Percentiles rank a stretch among this genome's conserved stretches.
Evolutionary conservation across 1,140 invertebrate species (phyloP).

Genomic region (Aporrectodea caliginosa): DNA sequence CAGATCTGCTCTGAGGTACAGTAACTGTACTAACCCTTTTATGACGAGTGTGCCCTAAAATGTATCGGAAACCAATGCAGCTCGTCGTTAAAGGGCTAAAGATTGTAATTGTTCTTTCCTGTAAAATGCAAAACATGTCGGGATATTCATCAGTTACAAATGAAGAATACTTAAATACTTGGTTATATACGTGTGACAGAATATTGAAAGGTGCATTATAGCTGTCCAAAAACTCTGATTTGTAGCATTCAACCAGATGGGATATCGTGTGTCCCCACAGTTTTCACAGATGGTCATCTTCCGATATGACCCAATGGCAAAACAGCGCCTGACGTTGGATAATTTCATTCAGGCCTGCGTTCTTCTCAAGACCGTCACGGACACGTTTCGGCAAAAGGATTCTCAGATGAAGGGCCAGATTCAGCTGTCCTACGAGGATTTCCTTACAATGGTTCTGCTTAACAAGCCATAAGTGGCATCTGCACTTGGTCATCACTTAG

Average conservation of each 20-base stretch:
- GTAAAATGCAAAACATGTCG: too few relatives aligned
- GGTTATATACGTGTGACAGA: background rate
- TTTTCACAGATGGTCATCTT: slow-evolving; percentile 71
- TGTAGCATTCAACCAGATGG: slow-evolving; percentile 77
- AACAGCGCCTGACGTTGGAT: slow-evolving; percentile 67
- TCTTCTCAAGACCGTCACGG: slow-evolving; percentile 78
- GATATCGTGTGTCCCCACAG: slow-evolving; percentile 75
- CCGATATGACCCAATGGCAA: slow-evolving; percentile 63
- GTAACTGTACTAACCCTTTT: too few relatives aligned
- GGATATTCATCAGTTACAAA: too few relatives aligned
- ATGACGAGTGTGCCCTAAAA: background rate
- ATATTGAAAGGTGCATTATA: background rate
- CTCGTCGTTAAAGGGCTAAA: background rate
- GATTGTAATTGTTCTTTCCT: background rate
- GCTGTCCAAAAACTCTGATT: slow-evolving; percentile 14
- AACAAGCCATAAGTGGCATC: slow-evolving; percentile 40
- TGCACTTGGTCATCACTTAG: background rate
- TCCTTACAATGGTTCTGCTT: slow-evolving; percentile 67
- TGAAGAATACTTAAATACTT: background rate
- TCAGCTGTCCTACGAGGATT: slow-evolving; percentile 79
- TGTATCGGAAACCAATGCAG: too few relatives aligned
- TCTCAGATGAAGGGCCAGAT: slow-evolving; percentile 71
- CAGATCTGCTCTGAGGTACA: too few relatives aligned
- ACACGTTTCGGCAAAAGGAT: slow-evolving; percentile 74
- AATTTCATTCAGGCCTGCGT: slow-evolving; percentile 83